Conservation (phyloP, 1,140 invertebrate species). For the Bemisia tabaci region DNA sequence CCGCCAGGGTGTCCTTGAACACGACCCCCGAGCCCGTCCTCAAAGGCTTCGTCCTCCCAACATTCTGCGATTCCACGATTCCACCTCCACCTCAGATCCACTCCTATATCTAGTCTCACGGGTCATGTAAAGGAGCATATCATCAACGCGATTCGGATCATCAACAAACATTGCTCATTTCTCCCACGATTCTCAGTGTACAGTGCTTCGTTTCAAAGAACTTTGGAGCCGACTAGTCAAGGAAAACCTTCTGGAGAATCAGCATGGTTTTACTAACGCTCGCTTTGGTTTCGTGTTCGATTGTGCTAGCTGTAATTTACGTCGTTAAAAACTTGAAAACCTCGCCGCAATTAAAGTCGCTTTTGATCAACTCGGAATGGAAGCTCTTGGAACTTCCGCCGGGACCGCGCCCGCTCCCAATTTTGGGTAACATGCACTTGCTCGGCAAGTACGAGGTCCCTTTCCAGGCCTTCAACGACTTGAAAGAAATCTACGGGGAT, state of each 20-base stretch:
- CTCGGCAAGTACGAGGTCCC: slow-evolving; percentile 48
- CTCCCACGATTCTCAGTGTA: too few relatives aligned
- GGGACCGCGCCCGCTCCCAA: slow-evolving; percentile 48
- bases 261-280: not conserved
- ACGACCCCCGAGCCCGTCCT: too few relatives aligned
- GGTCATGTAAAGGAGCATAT: too few relatives aligned
- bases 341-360: not conserved
- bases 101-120: too few relatives aligned
- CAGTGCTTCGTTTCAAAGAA: too few relatives aligned
- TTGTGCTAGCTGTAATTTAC: not conserved
- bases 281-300: not conserved
- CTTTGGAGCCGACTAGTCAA: too few relatives aligned
- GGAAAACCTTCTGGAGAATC: too few relatives aligned
- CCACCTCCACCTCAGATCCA: too few relatives aligned
- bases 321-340: not conserved
- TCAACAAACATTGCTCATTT: too few relatives aligned
- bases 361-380: not conserved
- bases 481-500: slow-evolving; percentile 56
- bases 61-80: too few relatives aligned
- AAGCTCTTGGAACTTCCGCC: slow-evolving; percentile 28
- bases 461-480: slow-evolving; percentile 52
- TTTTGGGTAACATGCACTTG: slow-evolving; percentile 55
- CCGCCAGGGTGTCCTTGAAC: not conserved
- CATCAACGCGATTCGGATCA: too few relatives aligned
- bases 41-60: too few relatives aligned